phyloP scores from a whole-genome alignment of 2,113 vertebrate genomes.

The Notarius quadriscutis region DNA sequence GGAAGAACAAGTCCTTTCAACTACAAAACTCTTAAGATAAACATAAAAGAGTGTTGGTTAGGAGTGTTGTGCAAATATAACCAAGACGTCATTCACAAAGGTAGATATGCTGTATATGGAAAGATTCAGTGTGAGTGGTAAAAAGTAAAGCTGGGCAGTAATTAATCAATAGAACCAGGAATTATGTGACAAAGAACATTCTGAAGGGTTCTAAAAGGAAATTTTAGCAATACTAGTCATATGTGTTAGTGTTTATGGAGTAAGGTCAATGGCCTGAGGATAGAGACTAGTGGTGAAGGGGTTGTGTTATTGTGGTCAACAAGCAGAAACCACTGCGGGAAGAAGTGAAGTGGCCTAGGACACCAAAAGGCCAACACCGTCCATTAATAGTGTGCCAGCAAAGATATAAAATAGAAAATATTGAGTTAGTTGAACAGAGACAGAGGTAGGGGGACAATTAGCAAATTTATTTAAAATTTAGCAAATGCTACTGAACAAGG shows the following conservation, averaged over 20 bases:
- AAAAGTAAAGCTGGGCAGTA: background rate
- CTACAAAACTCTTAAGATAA: background rate
- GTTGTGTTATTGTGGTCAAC: background rate
- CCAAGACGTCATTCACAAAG: background rate
- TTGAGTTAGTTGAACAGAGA: background rate
- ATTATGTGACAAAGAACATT: background rate
- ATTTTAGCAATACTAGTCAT: background rate
- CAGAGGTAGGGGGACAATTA: background rate
- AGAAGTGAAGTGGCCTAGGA: background rate
- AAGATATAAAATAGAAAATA: background rate
- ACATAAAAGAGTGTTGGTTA: background rate
- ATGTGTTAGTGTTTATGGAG: background rate
- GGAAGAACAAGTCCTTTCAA: background rate
- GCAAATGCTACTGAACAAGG: background rate
- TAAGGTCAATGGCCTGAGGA: background rate
- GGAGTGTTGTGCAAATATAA: background rate
- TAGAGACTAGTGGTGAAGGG: background rate
- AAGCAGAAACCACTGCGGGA: background rate
- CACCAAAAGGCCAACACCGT: background rate
- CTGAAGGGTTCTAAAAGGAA: background rate
- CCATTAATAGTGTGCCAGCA: background rate
- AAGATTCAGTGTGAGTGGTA: background rate
- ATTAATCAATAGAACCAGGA: background rate
- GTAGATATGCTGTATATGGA: background rate
- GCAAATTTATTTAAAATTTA: too few species aligned